Evolutionary conservation across 2,797 vertebrate genomes (phyloP), one percentile per base, ranked within the genome.

Genomic region (Cetoscarus ocellatus): DNA sequence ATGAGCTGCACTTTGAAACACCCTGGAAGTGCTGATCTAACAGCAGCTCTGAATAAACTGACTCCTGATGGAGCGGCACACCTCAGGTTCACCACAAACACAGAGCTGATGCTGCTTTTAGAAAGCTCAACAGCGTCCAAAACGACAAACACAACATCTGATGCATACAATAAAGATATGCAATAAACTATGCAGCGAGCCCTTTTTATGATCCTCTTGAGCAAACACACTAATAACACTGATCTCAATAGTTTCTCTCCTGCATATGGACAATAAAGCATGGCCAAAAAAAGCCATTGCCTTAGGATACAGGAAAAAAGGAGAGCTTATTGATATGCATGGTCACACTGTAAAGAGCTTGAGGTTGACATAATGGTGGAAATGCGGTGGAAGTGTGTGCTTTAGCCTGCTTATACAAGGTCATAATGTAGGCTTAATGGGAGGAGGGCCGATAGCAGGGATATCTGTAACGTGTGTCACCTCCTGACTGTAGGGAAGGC

Each of bases 301-400:
- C 81, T 72, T 77, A 72, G 77, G 68, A 72, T 79, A 72, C 55
- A 55, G 27, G 51, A 50, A 57, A 39, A 44, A 74, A 76, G 67
- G 67, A 77, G 39, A 45, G 63, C 42, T 63, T 53, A 71, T 86
- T 87, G 52, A 77, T 83, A 86, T 77, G 65, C 78, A 63, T 11
- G 51, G 54, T n/a, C 53, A 65, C 77, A 36, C 45, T 84, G 69
- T 65, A 77, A 86, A 67, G 58, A 65, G 75, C 82, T 57, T 47
- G 58, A 77, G 54, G 83, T 81, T 86, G 76, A 89, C 74, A 77
- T 17, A 75, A 62, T 39, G 66, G 42, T 68, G 67, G 57, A 63
- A 80, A 74, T 78, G 59, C 11, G 27, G 62, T 18, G 1, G 13
- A 61, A 60, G 39, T 79, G 86, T 75, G 47, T 74, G 59, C 71